Evolutionary conservation across 2,797 vertebrate species (phyloP).

Genomic region (Etheostoma nigrum): DNA sequence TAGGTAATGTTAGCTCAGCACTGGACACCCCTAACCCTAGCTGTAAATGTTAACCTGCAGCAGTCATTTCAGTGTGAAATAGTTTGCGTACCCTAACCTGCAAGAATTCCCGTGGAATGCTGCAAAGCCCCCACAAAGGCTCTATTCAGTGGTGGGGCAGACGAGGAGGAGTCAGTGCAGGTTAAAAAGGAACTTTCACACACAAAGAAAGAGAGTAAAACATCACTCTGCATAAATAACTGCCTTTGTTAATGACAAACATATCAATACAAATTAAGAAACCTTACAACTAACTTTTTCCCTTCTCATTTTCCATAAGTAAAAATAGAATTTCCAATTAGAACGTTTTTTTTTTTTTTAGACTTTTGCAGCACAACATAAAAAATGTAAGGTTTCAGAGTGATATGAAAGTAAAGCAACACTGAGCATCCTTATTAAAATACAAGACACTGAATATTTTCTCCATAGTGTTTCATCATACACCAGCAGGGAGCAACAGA

Average conservation of each 20-base stretch:
- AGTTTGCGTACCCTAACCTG: conserved; percentile 73
- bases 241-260: conserved; percentile 39
- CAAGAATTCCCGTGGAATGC: conserved; percentile 76
- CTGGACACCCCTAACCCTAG: conserved; percentile 1
- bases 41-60: conserved; percentile 19
- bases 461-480: conserved; percentile 2
- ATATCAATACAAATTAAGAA: not conserved
- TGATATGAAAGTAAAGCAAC: conserved; percentile 2
- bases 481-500: conserved; percentile 64
- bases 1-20: conserved; percentile 9
- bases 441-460: not conserved
- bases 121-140: conserved; percentile 77
- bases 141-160: conserved; percentile 70
- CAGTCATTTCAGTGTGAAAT: conserved; percentile 38
- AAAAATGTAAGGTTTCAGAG: conserved; percentile 6
- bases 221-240: conserved; percentile 34
- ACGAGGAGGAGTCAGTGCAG: conserved; percentile 65
- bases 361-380: not conserved
- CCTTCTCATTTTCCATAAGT: not conserved
- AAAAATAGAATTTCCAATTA: too few relatives aligned
- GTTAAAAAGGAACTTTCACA: conserved; percentile 42
- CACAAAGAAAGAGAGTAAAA: conserved; percentile 38
- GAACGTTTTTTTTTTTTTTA: not conserved
- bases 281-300: not conserved
- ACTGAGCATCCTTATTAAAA: not conserved